Percentiles rank a stretch among this genome's conserved stretches.
Conservation (phyloP, 2,797 vertebrate genomes). For the Euphonia xanthogaster region DNA sequence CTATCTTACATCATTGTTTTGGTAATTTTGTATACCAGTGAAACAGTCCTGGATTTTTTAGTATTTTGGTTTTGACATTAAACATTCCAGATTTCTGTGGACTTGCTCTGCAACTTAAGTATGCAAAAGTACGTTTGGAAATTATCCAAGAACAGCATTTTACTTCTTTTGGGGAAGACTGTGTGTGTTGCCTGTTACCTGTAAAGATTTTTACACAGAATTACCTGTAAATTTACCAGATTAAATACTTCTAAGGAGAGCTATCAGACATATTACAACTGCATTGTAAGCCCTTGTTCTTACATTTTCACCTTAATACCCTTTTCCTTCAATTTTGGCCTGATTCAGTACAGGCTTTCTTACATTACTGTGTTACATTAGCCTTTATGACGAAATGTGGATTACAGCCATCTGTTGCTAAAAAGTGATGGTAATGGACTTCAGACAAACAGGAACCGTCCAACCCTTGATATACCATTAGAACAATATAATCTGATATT, state of each 20-base stretch:
- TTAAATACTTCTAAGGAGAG: not conserved
- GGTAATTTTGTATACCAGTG: not conserved
- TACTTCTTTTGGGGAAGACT: not conserved
- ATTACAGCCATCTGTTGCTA: not conserved
- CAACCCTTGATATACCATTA: not conserved
- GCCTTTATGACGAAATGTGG: not conserved
- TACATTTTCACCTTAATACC: not conserved
- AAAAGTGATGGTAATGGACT: not conserved
- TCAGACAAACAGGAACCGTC: not conserved
- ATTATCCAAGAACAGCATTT: not conserved
- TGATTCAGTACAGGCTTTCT: not conserved
- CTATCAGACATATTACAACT: not conserved
- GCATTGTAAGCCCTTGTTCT: not conserved
- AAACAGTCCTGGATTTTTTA: not conserved
- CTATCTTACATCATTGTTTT: not conserved
- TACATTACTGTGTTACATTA: not conserved
- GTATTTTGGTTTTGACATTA: not conserved
- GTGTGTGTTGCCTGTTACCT: not conserved
- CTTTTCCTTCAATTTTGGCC: not conserved
- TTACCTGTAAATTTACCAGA: not conserved
- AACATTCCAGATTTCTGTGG: not conserved
- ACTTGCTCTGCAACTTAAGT: not conserved
- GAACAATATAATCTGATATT: not conserved
- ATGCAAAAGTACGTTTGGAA: rapidly evolving
- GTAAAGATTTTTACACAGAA: not conserved